Conservation (phyloP, 1,140 invertebrate species). For the Drosophila pectinifera region DNA sequence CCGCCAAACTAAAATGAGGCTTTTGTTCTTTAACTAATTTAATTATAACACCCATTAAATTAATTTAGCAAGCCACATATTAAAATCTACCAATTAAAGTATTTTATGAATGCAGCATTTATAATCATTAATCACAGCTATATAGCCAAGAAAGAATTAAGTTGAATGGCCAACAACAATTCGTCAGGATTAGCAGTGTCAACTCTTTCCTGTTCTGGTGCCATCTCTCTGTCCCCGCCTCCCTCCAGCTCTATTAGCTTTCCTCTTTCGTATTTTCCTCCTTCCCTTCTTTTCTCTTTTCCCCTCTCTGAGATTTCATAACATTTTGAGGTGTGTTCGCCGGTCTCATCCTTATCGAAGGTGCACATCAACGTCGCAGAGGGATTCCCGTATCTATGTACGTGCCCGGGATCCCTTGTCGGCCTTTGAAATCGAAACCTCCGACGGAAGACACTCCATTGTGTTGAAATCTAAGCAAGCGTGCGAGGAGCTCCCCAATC, state of each 20-base stretch:
- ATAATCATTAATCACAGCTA: conserved; percentile 7
- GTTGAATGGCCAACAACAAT: conserved; percentile 37
- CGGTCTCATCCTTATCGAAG: conserved; percentile 72
- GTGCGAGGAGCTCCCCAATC: conserved; percentile 34
- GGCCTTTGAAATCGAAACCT: conserved; percentile 78
- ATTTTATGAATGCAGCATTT: not conserved
- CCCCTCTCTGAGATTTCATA: conserved; percentile 44
- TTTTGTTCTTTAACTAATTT: not conserved
- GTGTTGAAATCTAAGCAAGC: conserved; percentile 76
- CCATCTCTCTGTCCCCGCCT: not conserved
- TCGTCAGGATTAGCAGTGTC: conserved; percentile 68
- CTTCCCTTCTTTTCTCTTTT: not conserved
- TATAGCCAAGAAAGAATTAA: not conserved
- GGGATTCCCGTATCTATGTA: conserved; percentile 36
- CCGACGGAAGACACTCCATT: conserved; percentile 54
- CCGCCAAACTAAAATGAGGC: not conserved
- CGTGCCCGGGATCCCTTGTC: conserved; percentile 50
- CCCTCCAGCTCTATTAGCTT: conserved; percentile 17
- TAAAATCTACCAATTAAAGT: not conserved
- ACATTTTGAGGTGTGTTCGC: conserved; percentile 54
- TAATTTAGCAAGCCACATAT: not conserved
- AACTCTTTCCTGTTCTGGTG: conserved; percentile 39
- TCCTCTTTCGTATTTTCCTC: conserved; percentile 23
- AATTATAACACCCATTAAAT: not conserved
- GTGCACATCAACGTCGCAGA: conserved; percentile 77